phyloP scores from a whole-genome alignment of 2,113 vertebrate genomes.

The Cephalopterus ornatus region DNA sequence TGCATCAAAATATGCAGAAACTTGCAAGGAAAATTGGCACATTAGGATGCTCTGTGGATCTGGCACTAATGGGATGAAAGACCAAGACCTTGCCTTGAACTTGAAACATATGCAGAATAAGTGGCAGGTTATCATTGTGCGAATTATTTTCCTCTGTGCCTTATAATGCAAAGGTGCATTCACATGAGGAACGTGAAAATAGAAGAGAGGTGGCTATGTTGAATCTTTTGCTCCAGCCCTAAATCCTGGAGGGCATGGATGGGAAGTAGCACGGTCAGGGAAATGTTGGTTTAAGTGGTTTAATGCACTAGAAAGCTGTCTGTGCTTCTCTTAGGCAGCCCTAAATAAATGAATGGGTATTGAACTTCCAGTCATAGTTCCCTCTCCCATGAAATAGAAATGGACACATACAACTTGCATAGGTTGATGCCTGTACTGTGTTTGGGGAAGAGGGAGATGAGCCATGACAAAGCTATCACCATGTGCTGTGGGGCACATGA shows the following conservation, averaged over 20 bases:
- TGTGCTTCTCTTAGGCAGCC: background rate
- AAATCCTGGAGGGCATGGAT: background rate
- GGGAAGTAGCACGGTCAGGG: background rate
- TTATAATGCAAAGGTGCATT: background rate
- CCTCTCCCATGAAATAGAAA: background rate
- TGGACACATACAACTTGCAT: background rate
- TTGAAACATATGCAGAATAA: background rate
- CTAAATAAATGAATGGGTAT: background rate
- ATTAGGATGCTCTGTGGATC: background rate
- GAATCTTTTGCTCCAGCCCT: background rate
- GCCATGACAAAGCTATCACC: fast-evolving
- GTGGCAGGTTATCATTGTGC: background rate
- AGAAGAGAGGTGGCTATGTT: background rate
- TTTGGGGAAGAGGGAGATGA: background rate
- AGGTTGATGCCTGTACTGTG: background rate
- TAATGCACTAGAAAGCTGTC: background rate
- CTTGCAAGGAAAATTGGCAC: background rate
- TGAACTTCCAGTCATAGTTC: background rate
- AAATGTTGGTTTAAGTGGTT: background rate
- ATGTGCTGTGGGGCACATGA: background rate
- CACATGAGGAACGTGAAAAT: background rate
- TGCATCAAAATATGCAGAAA: background rate
- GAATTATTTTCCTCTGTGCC: background rate
- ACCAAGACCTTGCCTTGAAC: background rate
- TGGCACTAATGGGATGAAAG: background rate